Base-by-base conservation (phyloP, 1,140 invertebrate species). In the Drosophila willistoni region DNA sequence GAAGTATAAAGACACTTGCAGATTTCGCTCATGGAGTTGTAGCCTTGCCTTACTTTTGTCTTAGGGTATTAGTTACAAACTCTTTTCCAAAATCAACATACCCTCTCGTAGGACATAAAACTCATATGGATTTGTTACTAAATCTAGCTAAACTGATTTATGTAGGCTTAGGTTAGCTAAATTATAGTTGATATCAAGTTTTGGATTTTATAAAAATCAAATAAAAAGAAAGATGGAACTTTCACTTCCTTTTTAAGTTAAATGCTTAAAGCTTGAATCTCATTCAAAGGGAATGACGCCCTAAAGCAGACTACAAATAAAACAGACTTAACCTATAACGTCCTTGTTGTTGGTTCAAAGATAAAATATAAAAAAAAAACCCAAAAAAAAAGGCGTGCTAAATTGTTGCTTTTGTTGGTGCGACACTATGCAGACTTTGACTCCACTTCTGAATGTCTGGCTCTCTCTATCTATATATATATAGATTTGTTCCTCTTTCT, bases 101-200 rank as follows among this genome's bases (percentile, higher is more conserved):
- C 14, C 3, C 17, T 47, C 17, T 47, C 44, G 6, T 19, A 19
- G 71, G 62, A 61, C 39, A 64, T 66, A 34, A 67, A 71, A 69
- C 73, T 77, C 77, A 71, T 68, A 77, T 77, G 73, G 17, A 84
- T 84, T 84, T 84, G 77, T 77, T 84, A 73, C 73, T 77, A 69
- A 57, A 57, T 29, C 72, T 66, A 62, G 59, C 77, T 22, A 51
- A 51, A 51, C 17, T 84, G 81, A 84, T 81, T 84, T 84, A 80
- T 84, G 77, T 84, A 73, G 73, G 76, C 76, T 83, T 79, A 73
- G 55, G 77, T 59, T 66, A 59, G 34, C 56, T 59, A 19, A 59
- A 59, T 59, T 36, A 59, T 59, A 36, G 56, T 59, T 34, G 29
- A 34, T 7, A 36, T 57, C 33, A 57, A 36, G 1, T 34, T 57